phyloP scores from a whole-genome alignment of 2,797 vertebrate genomes.

The Sebastes reedi region DNA sequence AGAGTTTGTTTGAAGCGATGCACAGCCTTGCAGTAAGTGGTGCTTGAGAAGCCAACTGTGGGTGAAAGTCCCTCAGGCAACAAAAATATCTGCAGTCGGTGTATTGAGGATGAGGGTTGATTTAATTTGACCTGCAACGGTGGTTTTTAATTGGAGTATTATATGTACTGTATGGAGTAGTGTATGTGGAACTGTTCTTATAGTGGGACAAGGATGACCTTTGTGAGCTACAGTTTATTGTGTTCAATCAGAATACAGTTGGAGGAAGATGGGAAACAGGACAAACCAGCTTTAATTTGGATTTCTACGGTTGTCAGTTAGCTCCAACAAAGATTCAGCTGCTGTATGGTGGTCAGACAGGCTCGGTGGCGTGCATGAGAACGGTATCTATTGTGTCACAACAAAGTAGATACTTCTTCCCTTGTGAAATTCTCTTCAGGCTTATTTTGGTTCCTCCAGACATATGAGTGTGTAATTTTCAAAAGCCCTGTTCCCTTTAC shows the following conservation, averaged over 20 bases:
- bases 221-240: conserved; percentile 33
- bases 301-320: conserved; percentile 58
- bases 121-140: not conserved
- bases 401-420: conserved; percentile 52
- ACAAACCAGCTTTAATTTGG: conserved; percentile 56
- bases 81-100: not conserved
- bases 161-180: not conserved
- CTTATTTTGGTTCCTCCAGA: conserved; percentile 49
- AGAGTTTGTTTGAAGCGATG: conserved; percentile 4
- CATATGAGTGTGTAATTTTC: conserved; percentile 63
- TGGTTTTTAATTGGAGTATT: not conserved
- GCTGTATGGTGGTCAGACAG: conserved; percentile 61
- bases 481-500: conserved; percentile 45
- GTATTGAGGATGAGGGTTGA: not conserved
- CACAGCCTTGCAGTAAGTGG: not conserved
- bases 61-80: conserved; percentile 7
- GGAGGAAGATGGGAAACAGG: conserved; percentile 27
- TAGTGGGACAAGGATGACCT: conserved; percentile 24
- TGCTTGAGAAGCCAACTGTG: not conserved
- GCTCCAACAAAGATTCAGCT: conserved; percentile 49
- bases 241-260: conserved; percentile 45
- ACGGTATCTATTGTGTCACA: conserved; percentile 62
- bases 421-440: conserved; percentile 38
- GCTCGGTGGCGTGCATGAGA: conserved; percentile 44
- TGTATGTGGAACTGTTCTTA: conserved; percentile 10